Conservation (phyloP, 2,888 invertebrate genomes). For the Oscheius sp. region DNA sequence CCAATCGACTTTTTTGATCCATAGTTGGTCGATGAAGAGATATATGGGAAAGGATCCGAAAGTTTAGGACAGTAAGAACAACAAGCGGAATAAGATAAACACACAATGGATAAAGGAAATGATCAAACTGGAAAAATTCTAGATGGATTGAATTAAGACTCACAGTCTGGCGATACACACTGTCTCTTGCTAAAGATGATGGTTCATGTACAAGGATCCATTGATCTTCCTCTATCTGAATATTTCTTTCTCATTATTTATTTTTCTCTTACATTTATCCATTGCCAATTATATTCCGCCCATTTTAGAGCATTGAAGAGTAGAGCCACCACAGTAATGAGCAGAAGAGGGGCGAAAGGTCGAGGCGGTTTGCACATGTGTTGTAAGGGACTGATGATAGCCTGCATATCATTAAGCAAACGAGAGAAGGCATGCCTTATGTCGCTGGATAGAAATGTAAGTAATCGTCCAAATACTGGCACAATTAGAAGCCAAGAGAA, state of each 20-base stretch:
- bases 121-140: conserved; percentile 57
- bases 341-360: conserved; percentile 51
- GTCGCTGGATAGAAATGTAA: conserved; percentile 67
- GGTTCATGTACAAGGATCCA: conserved; percentile 51
- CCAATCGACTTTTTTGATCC: conserved; percentile 48
- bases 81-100: conserved; percentile 66
- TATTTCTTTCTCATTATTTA: background rate
- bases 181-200: conserved; percentile 51
- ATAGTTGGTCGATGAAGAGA: conserved; percentile 42
- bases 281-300: conserved; percentile 63
- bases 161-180: conserved; percentile 48
- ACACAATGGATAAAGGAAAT: conserved; percentile 62
- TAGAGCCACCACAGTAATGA: conserved; percentile 58
- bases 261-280: conserved; percentile 13
- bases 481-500: conserved; percentile 64
- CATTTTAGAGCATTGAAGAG: conserved; percentile 67
- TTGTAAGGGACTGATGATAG: conserved; percentile 45
- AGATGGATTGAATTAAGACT: conserved; percentile 4
- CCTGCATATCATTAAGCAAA: conserved; percentile 36
- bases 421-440: conserved; percentile 48
- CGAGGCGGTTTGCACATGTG: conserved; percentile 41
- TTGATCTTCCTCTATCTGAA: background rate
- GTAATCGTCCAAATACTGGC: conserved; percentile 69
- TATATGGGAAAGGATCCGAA: conserved; percentile 58
- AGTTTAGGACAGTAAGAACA: conserved; percentile 64